phyloP scores from a whole-genome alignment of 2,797 vertebrate species.

The Microctenopoma steveboyesi region DNA sequence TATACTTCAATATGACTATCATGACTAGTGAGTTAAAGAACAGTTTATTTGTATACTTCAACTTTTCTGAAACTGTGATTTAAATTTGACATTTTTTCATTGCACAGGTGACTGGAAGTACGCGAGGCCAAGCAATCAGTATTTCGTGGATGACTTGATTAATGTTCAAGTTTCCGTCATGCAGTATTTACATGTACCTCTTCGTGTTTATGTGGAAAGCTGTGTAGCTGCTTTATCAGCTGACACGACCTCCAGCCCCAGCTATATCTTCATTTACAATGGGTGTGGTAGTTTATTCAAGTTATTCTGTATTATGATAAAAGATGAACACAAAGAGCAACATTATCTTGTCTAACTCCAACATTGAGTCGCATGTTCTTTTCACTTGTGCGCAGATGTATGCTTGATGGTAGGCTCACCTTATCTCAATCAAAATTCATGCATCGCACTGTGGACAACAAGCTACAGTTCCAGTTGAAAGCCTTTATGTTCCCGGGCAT shows the following conservation, averaged over 20 bases:
- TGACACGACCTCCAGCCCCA: constrained; percentile 46
- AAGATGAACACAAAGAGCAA: background rate
- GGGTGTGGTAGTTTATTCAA: constrained; percentile 58
- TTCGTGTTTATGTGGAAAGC: constrained; percentile 72
- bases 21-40: constrained; percentile 72
- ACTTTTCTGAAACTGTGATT: background rate
- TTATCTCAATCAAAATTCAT: constrained; percentile 70
- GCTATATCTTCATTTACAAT: constrained; percentile 73
- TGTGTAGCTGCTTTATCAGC: constrained; percentile 68
- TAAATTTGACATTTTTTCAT: background rate
- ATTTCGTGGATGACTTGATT: constrained; percentile 69
- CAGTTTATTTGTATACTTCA: background rate
- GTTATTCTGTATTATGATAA: background rate
- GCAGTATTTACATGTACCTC: constrained; percentile 71
- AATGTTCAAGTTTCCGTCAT: constrained; percentile 70
- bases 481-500: constrained; percentile 74
- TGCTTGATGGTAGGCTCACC: constrained; percentile 72
- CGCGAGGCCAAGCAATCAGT: constrained; percentile 64
- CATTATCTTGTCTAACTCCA: background rate
- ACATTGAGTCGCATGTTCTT: constrained; percentile 6
- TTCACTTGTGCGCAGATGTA: constrained; percentile 63
- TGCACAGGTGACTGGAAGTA: constrained; percentile 70
- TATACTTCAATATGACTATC: constrained; percentile 79
- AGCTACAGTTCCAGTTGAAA: constrained; percentile 74
- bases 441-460: constrained; percentile 44